phyloP scores from a whole-genome alignment of 2,797 vertebrate species.

The Esox masquinongy region DNA sequence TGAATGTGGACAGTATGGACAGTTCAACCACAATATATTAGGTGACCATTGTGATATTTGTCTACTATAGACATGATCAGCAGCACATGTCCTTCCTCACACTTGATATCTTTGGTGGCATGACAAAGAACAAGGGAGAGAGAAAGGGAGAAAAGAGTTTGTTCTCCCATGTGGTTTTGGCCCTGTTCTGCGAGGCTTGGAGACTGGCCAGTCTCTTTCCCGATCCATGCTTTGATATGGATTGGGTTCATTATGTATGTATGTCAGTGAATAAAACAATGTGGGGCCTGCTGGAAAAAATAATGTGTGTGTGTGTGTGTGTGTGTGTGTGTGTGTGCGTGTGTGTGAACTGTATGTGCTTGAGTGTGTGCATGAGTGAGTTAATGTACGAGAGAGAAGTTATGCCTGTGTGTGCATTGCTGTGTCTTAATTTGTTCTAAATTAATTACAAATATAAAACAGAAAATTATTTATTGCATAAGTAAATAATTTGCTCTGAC shows the following conservation, averaged over 20 bases:
- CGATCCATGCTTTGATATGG: conserved; percentile 71
- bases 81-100: conserved; percentile 74
- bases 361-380: conserved; percentile 14
- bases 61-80: conserved; percentile 72
- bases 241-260: conserved; percentile 75
- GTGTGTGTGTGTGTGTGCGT: conserved; percentile 46
- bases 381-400: conserved; percentile 1
- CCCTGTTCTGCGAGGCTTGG: conserved; percentile 62
- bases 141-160: conserved; percentile 61
- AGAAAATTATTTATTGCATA: too few species aligned
- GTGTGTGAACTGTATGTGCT: conserved; percentile 21
- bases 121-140: conserved; percentile 67
- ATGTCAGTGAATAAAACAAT: conserved; percentile 71
- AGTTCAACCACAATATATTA: conserved; percentile 67
- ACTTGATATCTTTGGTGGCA: conserved; percentile 67
- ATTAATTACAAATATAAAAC: too few species aligned
- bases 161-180: conserved; percentile 75
- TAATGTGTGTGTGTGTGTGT: conserved; percentile 39
- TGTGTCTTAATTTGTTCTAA: too few species aligned
- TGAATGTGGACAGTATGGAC: conserved; percentile 51
- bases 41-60: conserved; percentile 64
- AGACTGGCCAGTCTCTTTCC: conserved; percentile 62
- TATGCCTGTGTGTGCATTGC: not conserved
- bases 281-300: conserved; percentile 17
- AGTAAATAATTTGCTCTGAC: too few species aligned